Evolutionary conservation across 2,888 invertebrate species (phyloP).

Genomic region (Drosophila aldrichi): DNA sequence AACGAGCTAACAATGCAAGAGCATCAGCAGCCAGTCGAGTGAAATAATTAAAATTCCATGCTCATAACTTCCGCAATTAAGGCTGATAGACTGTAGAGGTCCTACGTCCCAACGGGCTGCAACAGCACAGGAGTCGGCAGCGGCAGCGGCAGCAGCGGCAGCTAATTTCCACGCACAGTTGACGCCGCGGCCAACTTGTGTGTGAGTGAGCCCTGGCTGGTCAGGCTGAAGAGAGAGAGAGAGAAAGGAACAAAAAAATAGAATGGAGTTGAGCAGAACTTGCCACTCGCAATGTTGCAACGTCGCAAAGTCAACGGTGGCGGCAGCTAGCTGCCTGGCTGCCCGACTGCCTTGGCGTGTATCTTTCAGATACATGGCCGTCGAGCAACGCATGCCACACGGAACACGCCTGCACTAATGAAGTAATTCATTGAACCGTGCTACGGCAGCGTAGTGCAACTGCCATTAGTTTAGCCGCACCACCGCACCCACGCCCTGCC

Average conservation of each 20-base stretch:
- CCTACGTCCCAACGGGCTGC: constrained; percentile 38
- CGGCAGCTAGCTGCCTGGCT: background rate
- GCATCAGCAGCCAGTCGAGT: constrained; percentile 48
- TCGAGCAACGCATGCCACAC: constrained; percentile 73
- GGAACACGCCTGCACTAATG: constrained; percentile 78
- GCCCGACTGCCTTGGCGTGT: constrained; percentile 37
- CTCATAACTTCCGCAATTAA: constrained; percentile 82
- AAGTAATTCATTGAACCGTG: constrained; percentile 83
- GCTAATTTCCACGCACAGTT: constrained; percentile 81
- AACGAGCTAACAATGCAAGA: constrained; percentile 63
- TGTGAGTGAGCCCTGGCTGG: constrained; percentile 37
- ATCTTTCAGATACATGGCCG: constrained; percentile 54
- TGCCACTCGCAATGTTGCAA: constrained; percentile 48
- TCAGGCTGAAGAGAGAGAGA: constrained; percentile 1
- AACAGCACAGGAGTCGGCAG: constrained; percentile 65
- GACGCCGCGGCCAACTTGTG: constrained; percentile 69
- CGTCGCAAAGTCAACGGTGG: constrained; percentile 37
- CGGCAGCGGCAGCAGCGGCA: constrained; percentile 68
- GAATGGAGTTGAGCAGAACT: constrained; percentile 32
- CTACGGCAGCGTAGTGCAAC: constrained; percentile 56
- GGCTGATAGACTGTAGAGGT: constrained; percentile 57
- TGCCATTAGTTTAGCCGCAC: constrained; percentile 68
- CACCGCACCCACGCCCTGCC: constrained; percentile 34
- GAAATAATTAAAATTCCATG: constrained; percentile 82
- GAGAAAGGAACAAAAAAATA: background rate